phyloP scores from a whole-genome alignment of 2,113 vertebrate genomes.

The Cochlearius cochlearius region DNA sequence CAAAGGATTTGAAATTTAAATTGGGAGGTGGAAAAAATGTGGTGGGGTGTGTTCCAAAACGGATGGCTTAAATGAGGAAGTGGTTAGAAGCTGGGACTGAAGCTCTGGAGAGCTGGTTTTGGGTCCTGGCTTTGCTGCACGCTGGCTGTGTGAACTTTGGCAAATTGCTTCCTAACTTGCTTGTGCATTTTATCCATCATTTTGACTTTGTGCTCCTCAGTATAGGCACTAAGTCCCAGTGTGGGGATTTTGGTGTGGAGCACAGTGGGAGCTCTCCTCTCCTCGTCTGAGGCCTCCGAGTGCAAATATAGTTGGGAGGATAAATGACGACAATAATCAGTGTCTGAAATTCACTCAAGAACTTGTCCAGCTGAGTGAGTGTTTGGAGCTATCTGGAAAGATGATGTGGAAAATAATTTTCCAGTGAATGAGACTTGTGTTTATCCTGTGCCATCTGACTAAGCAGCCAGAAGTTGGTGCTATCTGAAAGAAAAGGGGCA shows the following conservation, averaged over 20 bases:
- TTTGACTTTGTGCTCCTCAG: not conserved
- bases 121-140: not conserved
- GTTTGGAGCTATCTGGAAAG: not conserved
- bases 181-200: not conserved
- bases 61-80: not conserved
- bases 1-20: not conserved
- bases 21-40: not conserved
- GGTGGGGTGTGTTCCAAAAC: not conserved
- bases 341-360: not conserved
- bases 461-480: not conserved
- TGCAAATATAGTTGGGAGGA: not conserved
- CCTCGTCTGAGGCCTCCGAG: not conserved
- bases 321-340: not conserved
- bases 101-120: not conserved
- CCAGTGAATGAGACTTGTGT: not conserved
- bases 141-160: accelerated
- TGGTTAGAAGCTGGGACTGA: not conserved
- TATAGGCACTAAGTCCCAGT: not conserved
- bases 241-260: not conserved
- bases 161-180: not conserved
- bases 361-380: not conserved
- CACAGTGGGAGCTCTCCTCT: not conserved
- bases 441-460: not conserved
- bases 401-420: not conserved
- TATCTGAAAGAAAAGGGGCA: not conserved